A percentile compares a stretch with the other conserved stretches of the same genome.
Conservation (phyloP, 1,140 invertebrate species). For the Agrilus planipennis region DNA sequence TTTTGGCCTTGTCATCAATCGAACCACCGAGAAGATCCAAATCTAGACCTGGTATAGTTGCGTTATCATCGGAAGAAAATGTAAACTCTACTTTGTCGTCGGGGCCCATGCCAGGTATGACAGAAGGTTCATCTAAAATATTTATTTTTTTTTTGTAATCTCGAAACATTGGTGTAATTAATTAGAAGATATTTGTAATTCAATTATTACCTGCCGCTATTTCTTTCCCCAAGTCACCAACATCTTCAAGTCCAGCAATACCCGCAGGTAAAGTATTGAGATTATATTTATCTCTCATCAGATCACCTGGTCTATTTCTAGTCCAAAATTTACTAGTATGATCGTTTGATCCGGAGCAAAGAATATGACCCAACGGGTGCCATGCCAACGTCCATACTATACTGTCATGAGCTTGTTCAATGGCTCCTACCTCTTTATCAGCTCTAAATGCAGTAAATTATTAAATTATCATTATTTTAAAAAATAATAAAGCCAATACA, state of each 20-base stretch:
- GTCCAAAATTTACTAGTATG: slow-evolving; percentile 99
- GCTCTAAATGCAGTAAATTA: slow-evolving; percentile 45
- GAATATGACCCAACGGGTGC: slow-evolving; percentile 97
- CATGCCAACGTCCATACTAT: slow-evolving; percentile 98
- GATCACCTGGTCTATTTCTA: slow-evolving; percentile 92
- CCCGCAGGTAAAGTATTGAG: slow-evolving; percentile 83
- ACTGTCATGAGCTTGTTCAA: slow-evolving; percentile 97
- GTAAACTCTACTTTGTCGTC: slow-evolving; percentile 72
- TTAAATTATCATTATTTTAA: no score
- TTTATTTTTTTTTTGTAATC: no score
- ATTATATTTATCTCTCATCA: slow-evolving; percentile 95
- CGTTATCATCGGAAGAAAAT: slow-evolving; percentile 43
- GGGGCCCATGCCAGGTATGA: slow-evolving; percentile 91
- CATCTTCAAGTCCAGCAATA: slow-evolving; percentile 55
- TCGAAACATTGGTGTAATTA: not conserved
- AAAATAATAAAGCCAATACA: not conserved
- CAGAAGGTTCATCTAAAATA: slow-evolving; percentile 53
- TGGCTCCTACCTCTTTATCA: slow-evolving; percentile 95
- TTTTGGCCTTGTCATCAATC: slow-evolving; percentile 48
- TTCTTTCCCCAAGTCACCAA: slow-evolving; percentile 51
- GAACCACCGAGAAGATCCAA: slow-evolving; percentile 53
- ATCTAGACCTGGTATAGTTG: slow-evolving; percentile 77
- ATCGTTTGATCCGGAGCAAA: slow-evolving; percentile 97
- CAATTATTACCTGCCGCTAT: not conserved
- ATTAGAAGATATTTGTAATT: not conserved